These are phyloP conservation scores for Acrocephalus kingi DNA, from an alignment of 2,113 vertebrate genomes.

Conservation along the genomic window DNA sequence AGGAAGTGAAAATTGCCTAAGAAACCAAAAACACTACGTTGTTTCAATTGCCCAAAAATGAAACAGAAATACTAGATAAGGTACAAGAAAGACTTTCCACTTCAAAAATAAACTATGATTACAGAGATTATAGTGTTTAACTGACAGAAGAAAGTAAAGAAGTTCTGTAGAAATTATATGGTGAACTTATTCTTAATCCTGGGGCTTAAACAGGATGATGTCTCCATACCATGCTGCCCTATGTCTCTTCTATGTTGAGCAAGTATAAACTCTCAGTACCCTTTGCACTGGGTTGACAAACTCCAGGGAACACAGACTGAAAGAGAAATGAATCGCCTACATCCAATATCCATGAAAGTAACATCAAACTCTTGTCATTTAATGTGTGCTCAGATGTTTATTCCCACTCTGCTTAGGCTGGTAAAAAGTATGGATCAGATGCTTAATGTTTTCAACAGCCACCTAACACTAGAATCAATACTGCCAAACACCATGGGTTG, in stretches of 20 bases:
- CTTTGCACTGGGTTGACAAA: neutral
- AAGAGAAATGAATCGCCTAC: neutral
- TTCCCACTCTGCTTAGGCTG: conserved; percentile 10
- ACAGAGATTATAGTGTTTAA: neutral
- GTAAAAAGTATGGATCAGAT: conserved; percentile 61
- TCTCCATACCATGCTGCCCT: neutral
- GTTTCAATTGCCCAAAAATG: neutral
- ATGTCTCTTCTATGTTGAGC: neutral
- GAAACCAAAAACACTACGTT: neutral
- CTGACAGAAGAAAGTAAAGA: neutral
- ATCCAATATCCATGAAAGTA: conserved; percentile 1
- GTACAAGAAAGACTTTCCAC: neutral
- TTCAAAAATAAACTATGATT: neutral
- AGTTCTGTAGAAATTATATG: neutral
- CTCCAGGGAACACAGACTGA: neutral
- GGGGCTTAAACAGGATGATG: neutral
- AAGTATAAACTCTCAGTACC: neutral
- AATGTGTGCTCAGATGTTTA: conserved; percentile 31
- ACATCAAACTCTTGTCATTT: neutral
- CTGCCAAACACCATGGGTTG: neutral
- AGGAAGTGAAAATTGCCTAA: neutral
- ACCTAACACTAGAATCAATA: conserved; percentile 62
- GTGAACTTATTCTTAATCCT: neutral
- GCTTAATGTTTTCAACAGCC: conserved; percentile 57
- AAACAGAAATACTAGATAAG: neutral